phyloP scores from a whole-genome alignment of 2,113 vertebrate species.

The Mola mola region DNA sequence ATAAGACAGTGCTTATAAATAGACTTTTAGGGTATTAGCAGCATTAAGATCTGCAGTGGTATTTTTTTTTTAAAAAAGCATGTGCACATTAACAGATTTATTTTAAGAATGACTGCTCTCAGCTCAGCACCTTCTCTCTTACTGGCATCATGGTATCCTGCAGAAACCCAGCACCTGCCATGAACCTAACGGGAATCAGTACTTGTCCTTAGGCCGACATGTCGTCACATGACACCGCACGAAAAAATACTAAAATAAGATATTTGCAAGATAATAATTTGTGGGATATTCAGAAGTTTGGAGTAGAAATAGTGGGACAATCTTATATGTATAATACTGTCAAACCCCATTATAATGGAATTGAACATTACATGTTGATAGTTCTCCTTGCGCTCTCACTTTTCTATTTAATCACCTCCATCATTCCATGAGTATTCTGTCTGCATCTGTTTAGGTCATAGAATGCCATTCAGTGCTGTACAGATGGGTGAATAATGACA shows the following conservation, averaged over 20 bases:
- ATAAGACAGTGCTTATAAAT: constrained; percentile 10
- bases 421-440: constrained; percentile 26
- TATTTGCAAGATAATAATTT: no score
- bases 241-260: no score
- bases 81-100: constrained; percentile 18
- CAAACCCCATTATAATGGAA: no score
- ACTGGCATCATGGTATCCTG: no score
- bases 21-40: background rate
- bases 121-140: background rate
- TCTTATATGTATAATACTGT: no score
- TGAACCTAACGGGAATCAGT: no score
- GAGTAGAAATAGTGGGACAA: no score
- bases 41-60: background rate
- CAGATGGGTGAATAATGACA: constrained; percentile 42
- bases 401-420: constrained; percentile 1
- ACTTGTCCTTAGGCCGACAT: no score
- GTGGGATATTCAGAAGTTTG: no score
- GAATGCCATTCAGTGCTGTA: constrained; percentile 21
- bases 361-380: no score
- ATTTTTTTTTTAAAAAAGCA: constrained; percentile 16
- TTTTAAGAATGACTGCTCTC: constrained; percentile 6
- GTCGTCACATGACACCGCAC: no score
- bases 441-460: constrained; percentile 4
- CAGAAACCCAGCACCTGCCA: no score
- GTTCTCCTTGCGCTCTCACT: background rate